Percentiles rank a stretch among this genome's conserved stretches.
These are phyloP conservation scores for Poeciliopsis presidionis DNA, from an alignment of 2,797 vertebrate species.

Conservation along the genomic window DNA sequence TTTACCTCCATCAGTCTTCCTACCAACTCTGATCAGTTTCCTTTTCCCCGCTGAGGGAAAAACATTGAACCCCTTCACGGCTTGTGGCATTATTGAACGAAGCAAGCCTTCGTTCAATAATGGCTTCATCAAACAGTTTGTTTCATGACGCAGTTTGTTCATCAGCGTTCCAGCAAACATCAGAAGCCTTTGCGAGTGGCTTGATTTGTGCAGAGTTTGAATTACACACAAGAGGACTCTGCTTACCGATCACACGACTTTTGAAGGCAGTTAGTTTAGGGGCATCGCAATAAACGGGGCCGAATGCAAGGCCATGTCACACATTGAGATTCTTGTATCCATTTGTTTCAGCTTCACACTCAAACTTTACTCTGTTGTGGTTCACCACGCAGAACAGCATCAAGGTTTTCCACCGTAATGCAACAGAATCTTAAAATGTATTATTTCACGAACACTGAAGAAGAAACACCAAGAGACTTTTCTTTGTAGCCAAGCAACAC, in stretches of 20 bases:
- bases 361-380: background rate
- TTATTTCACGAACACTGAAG: background rate
- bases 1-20: background rate
- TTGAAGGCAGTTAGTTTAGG: background rate
- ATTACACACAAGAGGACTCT: background rate
- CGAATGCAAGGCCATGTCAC: background rate
- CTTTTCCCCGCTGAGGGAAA: background rate
- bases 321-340: background rate
- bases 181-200: too few species aligned
- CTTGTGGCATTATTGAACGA: background rate
- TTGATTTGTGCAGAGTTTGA: background rate
- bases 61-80: background rate
- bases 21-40: background rate
- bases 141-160: background rate
- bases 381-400: background rate
- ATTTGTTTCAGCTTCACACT: background rate
- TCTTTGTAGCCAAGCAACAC: background rate
- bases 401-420: background rate
- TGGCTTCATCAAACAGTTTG: background rate
- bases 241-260: background rate
- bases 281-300: background rate
- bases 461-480: background rate
- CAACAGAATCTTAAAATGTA: background rate
- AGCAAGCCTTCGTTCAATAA: background rate
- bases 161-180: background rate